Evolutionary conservation across 2,888 invertebrate genomes (phyloP).

Genomic region (Drosophila cognata): DNA sequence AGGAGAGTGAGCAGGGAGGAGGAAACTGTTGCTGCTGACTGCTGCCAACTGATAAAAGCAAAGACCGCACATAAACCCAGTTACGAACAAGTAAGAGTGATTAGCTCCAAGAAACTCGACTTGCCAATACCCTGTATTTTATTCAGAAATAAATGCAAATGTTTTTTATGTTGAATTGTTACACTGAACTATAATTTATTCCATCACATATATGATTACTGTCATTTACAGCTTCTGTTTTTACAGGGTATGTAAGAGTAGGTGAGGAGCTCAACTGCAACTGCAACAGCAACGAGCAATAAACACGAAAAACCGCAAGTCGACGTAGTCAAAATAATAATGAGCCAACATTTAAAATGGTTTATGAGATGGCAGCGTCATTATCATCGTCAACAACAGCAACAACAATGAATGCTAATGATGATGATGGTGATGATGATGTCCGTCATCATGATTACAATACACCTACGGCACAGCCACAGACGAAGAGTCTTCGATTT

Average conservation of each 20-base stretch:
- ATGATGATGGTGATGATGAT: slow-evolving; percentile 3
- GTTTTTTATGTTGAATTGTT: background rate
- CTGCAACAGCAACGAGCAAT: slow-evolving; percentile 51
- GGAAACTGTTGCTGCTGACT: slow-evolving; percentile 19
- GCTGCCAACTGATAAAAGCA: slow-evolving; percentile 53
- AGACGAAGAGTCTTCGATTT: slow-evolving; percentile 56
- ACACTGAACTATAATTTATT: background rate
- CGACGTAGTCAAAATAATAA: slow-evolving; percentile 77
- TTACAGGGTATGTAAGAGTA: slow-evolving; percentile 36
- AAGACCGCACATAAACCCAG: slow-evolving; percentile 71
- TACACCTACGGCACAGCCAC: slow-evolving; percentile 64
- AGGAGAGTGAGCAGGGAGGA: background rate
- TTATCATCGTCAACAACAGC: slow-evolving; percentile 30
- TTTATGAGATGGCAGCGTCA: slow-evolving; percentile 65
- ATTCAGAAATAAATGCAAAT: no score
- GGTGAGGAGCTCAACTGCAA: slow-evolving; percentile 33
- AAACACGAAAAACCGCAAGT: slow-evolving; percentile 74
- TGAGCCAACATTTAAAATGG: slow-evolving; percentile 77
- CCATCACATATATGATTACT: background rate
- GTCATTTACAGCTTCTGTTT: background rate
- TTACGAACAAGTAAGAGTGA: slow-evolving; percentile 52
- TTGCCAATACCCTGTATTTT: slow-evolving; percentile 15
- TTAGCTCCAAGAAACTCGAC: background rate
- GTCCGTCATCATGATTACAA: slow-evolving; percentile 41
- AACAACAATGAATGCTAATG: background rate